phyloP scores from a whole-genome alignment of 2,113 vertebrate genomes.

The Leptosomus discolor region DNA sequence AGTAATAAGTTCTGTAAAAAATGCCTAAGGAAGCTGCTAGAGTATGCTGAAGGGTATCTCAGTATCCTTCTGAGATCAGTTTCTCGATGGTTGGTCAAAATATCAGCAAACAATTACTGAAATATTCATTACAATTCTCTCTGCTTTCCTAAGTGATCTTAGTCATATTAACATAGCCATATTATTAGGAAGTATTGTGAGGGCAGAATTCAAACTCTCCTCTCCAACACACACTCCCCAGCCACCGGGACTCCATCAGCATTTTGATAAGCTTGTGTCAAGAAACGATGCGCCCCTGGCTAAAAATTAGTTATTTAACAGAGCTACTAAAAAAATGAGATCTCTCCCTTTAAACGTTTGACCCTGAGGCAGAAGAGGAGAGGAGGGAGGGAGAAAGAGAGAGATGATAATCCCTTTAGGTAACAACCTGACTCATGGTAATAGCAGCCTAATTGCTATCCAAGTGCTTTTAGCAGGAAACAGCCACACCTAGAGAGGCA shows the following conservation, averaged over 20 bases:
- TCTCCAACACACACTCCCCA: background rate
- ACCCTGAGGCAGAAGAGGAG: background rate
- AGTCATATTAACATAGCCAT: background rate
- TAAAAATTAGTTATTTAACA: background rate
- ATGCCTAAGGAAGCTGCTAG: background rate
- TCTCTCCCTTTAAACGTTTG: slow-evolving; percentile 10
- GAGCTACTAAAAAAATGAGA: background rate
- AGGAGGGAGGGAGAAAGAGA: background rate
- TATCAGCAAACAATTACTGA: background rate
- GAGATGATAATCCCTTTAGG: slow-evolving; percentile 1
- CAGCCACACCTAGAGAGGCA: slow-evolving; percentile 1
- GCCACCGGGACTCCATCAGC: background rate
- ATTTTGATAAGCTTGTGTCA: background rate
- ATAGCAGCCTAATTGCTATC: slow-evolving; percentile 10
- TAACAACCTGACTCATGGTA: slow-evolving; percentile 31
- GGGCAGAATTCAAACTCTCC: background rate
- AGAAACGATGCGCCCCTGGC: background rate
- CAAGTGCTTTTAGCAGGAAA: background rate
- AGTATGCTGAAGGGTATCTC: background rate
- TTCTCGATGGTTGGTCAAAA: background rate
- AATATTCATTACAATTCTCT: background rate
- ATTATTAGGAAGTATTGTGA: background rate
- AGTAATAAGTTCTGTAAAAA: background rate
- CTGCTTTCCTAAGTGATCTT: background rate
- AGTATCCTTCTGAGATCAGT: background rate